Conservation (phyloP, 2,797 vertebrate species). For the Ataeniobius toweri region DNA sequence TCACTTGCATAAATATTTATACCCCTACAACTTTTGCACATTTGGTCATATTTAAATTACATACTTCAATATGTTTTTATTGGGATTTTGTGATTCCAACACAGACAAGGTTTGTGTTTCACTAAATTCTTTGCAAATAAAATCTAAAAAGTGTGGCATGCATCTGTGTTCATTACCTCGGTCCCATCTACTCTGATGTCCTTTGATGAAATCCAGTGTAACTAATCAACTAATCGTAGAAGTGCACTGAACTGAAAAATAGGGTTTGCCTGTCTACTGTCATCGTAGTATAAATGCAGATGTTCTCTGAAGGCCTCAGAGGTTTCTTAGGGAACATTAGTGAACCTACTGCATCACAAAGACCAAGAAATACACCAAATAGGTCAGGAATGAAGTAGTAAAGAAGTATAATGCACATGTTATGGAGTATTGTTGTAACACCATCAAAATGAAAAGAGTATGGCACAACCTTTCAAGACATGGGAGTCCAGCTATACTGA, state of each 20-base stretch:
- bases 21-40: not conserved
- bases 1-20: not conserved
- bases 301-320: too few species aligned
- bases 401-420: not conserved
- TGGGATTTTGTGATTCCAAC: not conserved
- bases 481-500: too few species aligned
- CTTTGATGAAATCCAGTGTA: not conserved
- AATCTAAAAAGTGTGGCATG: not conserved
- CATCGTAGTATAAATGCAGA: too few species aligned
- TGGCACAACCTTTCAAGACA: too few species aligned
- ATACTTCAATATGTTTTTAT: not conserved
- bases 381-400: not conserved
- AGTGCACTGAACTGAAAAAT: not conserved
- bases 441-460: too few species aligned
- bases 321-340: too few species aligned
- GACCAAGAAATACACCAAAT: too few species aligned
- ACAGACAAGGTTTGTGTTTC: not conserved
- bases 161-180: not conserved
- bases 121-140: not conserved
- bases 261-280: not conserved
- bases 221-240: not conserved
- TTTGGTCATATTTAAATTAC: not conserved
- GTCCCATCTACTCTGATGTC: not conserved
- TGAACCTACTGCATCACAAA: too few species aligned
- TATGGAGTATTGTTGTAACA: not conserved